Percentiles rank a stretch among this genome's conserved stretches.
phyloP scores from a whole-genome alignment of 2,888 invertebrate genomes.

The Epistrophella euchroma region DNA sequence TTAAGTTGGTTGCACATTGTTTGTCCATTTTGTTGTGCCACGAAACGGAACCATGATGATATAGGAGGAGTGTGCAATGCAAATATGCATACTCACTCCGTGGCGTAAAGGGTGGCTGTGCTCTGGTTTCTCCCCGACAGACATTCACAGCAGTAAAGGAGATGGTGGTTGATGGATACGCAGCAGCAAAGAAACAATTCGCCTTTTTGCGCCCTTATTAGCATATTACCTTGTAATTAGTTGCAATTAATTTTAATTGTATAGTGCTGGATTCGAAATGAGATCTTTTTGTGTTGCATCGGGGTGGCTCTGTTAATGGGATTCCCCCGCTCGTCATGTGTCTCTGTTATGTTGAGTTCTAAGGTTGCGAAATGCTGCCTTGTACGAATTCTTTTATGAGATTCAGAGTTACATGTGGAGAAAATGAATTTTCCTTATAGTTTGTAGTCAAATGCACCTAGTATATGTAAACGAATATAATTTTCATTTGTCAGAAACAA shows the following conservation, averaged over 20 bases:
- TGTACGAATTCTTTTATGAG: slow-evolving; percentile 5
- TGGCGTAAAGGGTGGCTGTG: slow-evolving; percentile 45
- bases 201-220: slow-evolving; percentile 77
- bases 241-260: slow-evolving; percentile 81
- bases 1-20: slow-evolving; percentile 63
- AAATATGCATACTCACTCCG: slow-evolving; percentile 37
- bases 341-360: slow-evolving; percentile 35
- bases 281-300: slow-evolving; percentile 53
- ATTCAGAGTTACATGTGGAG: slow-evolving; percentile 4
- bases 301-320: slow-evolving; percentile 12
- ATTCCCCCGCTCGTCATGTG: slow-evolving; percentile 13
- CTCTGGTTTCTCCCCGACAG: slow-evolving; percentile 10
- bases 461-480: slow-evolving; percentile 16
- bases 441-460: slow-evolving; percentile 23
- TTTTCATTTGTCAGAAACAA: slow-evolving; percentile 51
- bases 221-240: slow-evolving; percentile 81
- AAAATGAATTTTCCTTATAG: background rate
- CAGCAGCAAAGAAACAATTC: slow-evolving; percentile 57
- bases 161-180: slow-evolving; percentile 68
- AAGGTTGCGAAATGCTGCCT: background rate
- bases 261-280: slow-evolving; percentile 65
- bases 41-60: slow-evolving; percentile 65
- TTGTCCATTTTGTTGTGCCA: slow-evolving; percentile 75
- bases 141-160: too few species aligned
- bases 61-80: slow-evolving; percentile 61